Base-by-base conservation (phyloP, 2,113 vertebrate genomes). In the Psittacara wagleri region DNA sequence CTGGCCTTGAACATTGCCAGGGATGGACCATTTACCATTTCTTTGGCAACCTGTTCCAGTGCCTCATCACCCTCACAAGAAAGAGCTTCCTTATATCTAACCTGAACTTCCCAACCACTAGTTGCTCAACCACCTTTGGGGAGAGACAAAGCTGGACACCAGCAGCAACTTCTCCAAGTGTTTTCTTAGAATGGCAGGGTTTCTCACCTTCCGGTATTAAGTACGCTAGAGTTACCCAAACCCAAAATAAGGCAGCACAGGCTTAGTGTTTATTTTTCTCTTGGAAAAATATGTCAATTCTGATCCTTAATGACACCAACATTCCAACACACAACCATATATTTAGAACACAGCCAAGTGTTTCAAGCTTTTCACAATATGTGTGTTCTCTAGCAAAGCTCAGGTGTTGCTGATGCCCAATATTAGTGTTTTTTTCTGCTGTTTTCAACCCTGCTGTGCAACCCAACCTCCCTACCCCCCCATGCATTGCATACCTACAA, bases 401-500 rank as follows among this genome's bases (percentile, higher is more conserved):
- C 55, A 31, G 2, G 1, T 41, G n/a, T 15, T 46, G 10, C 0
- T 17, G 13, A 19, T 33, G 28, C 5, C n/a, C 66, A 62, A 0
- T 1, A 11, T 3, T 17, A 11, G 11, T 0, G 3, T 3, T 4
- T 44, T 64, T 28, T 55, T 7, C 35, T 66, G 24, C 28, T 24
- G 2, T 28, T 77, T 23, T 10, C 16, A 39, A 25, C 16, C 16
- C 49, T 5, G 4, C 0, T 9, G 2, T 13, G 27, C 31, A 72
- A 89, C 22, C 33, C 57, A 24, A 2, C 6, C 9, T n/a, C 13
- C 18, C 14, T 5, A 10, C 33, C 57, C 57, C 9, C 33, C 57
- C 13, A 0, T 0, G 3, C 1, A 10, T 8, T 3, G 25, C 3
- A 0, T 2, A 59, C 13, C 1, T 17, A 19, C 17, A 57, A 44